Base-by-base conservation (phyloP, 1,140 invertebrate genomes). In the Drosophila pectinifera region DNA sequence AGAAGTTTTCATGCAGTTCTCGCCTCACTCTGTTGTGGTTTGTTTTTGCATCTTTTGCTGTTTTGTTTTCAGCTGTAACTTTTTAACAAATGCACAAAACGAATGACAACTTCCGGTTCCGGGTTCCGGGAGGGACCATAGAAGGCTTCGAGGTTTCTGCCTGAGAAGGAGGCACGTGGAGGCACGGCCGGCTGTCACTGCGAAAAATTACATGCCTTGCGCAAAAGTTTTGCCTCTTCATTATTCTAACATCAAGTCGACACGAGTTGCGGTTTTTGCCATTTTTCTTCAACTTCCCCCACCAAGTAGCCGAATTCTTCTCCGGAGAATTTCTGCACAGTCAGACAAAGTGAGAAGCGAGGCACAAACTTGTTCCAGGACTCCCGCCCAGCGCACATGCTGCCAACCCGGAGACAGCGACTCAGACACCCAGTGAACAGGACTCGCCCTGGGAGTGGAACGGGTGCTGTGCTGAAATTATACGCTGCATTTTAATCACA, bases 401-500 rank as follows among this genome's bases (percentile, higher is more conserved):
- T 73, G 67, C 65, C 79, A 72, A 26, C 53, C 61, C 31, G 28
- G 55, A 53, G 51, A 42, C 72, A 75, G 43, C 73, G 43, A 18
- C 63, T 57, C 62, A 48, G 69, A 48, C 56, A 58, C 39, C 51
- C 53, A 46, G 38, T 36, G 43, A 58, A 51, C 20, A 18, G 36
- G 20, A 36, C 5, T 20, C 31, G 48, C 16, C 18, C 48, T 49
- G 26, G 39, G 22, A 28, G 24, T 46, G 38, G 26, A 3, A 16
- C 24, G 14, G 14, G 56, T 5, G 36, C 59, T 39, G 46, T 59
- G 54, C 73, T 54, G 84, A 80, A 90, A 90, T 88, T 91, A 83
- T 91, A 83, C 80, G 80, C 88, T 90, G 88, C 77, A 90, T 90
- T 90, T 90, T 90, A 90, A 90, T 90, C 88, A 90, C 88, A 90